A percentile compares a stretch with the other conserved stretches of the same genome.
These are phyloP conservation scores for Colostygia pectinataria DNA, from an alignment of 2,888 invertebrate species.

Conservation along the genomic window DNA sequence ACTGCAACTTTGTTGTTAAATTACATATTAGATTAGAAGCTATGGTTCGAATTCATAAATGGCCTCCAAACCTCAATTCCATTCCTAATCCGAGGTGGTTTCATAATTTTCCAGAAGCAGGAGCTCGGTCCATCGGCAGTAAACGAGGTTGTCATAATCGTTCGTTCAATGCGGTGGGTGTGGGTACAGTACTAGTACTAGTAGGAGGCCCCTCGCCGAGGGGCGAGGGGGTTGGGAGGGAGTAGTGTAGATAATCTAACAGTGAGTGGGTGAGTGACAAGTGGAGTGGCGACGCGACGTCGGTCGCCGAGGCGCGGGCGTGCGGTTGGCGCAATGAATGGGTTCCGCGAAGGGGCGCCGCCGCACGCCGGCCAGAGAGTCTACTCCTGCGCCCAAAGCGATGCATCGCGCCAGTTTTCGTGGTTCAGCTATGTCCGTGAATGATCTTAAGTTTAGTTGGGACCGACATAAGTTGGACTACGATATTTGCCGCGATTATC, in stretches of 20 bases:
- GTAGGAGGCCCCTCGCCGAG: no score
- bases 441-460: no score
- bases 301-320: no score
- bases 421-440: no score
- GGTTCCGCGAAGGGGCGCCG: conserved; percentile 3
- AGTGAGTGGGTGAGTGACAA: background rate
- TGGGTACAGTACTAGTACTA: no score
- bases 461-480: no score
- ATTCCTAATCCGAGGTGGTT: conserved; percentile 2
- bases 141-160: conserved; percentile 9
- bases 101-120: conserved; percentile 6
- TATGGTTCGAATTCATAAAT: conserved; percentile 1
- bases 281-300: background rate
- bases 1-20: conserved; percentile 14
- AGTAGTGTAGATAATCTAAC: background rate
- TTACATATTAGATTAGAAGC: conserved; percentile 3
- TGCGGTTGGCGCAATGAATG: conserved; percentile 1
- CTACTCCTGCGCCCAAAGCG: no score
- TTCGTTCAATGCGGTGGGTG: conserved; percentile 3
- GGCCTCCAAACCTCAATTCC: background rate
- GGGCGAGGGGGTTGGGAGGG: background rate
- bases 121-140: background rate
- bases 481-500: no score
- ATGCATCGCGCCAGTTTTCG: no score
- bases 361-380: background rate